Base-by-base conservation (phyloP, 2,797 vertebrate species). In the Sebastes matsubarae region DNA sequence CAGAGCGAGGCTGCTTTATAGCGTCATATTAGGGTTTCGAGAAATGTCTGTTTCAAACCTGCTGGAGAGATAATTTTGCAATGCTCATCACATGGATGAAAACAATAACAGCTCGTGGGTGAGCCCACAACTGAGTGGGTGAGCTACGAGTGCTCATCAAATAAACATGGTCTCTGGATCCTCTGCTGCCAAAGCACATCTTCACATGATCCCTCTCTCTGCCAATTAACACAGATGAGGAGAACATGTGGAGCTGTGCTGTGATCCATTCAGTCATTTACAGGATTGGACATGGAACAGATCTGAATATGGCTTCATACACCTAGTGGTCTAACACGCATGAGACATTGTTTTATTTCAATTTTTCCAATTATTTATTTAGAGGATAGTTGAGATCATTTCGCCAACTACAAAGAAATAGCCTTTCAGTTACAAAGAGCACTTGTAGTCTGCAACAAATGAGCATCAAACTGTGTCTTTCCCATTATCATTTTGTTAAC, bases 71-170 rank as follows among this genome's bases (percentile, higher is more conserved):
- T 91, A 65, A 89, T 89, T 88, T 79, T 87, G 76, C 89, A 82
- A 66, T 80, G 80, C 80, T 92, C 86, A 84, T 88, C 84, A 77
- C 79, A 79, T 63, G 82, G 83, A 83, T 77, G 70, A 89, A 92
- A 92, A 91, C 79, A 90, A 87, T 88, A 91, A 86, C 81, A 90
- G 84, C 84, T 85, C 46, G 89, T 87, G 89, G 86, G 82, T 81
- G 87, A 93, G 86, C 84, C 87, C 85, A 86, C 86, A 88, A 86
- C 92, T 84, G 92, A 94, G 93, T 91, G 92, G 91, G 93, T 87
- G 94, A 92, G 90, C 90, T 84, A 86, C 2, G 81, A 91, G 82
- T 79, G 78, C 87, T 92, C 87, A 89, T 92, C 88, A 91, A 91
- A 94, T 91, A 93, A 93, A 94, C 87, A 90, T 79, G 87, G 77